Evolutionary conservation across 2,113 vertebrate genomes (phyloP).

Genomic region (Australoheros scitulus): DNA sequence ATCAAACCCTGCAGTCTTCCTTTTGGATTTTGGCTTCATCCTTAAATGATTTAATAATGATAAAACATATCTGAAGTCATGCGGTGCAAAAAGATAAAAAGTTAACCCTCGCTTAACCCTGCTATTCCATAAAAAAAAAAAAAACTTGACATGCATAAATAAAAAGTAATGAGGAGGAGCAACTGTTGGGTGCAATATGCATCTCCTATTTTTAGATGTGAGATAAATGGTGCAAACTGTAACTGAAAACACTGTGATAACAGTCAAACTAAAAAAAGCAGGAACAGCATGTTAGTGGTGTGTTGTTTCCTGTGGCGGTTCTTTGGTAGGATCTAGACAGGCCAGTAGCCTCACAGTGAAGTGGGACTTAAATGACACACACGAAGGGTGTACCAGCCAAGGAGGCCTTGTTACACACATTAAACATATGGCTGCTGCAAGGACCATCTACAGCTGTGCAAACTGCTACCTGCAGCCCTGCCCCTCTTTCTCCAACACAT

Average conservation of each 20-base stretch:
- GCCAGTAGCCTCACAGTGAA: slow-evolving; percentile 25
- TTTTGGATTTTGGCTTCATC: slow-evolving; percentile 36
- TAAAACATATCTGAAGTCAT: neutral
- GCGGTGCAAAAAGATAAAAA: neutral
- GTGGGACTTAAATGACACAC: slow-evolving; percentile 30
- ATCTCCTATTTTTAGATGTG: neutral
- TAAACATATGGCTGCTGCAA: slow-evolving; percentile 23
- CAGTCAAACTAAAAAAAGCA: slow-evolving; percentile 6
- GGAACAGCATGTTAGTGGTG: neutral
- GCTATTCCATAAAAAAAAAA: neutral
- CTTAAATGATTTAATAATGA: slow-evolving; percentile 43
- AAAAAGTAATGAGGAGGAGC: neutral
- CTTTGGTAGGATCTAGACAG: slow-evolving; percentile 26
- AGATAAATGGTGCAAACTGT: neutral
- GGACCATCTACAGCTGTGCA: slow-evolving; percentile 62
- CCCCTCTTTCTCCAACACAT: slow-evolving; percentile 1
- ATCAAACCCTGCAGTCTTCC: slow-evolving; percentile 32
- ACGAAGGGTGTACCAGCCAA: slow-evolving; percentile 23
- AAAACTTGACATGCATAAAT: neutral
- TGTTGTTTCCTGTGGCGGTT: slow-evolving; percentile 45
- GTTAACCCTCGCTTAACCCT: neutral
- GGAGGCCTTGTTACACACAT: slow-evolving; percentile 27
- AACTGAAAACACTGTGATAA: neutral
- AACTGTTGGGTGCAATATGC: no score
- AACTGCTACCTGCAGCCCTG: slow-evolving; percentile 50